These are phyloP conservation scores for Centropyge bicolor DNA, from an alignment of 2,797 vertebrate genomes.

Conservation along the genomic window DNA sequence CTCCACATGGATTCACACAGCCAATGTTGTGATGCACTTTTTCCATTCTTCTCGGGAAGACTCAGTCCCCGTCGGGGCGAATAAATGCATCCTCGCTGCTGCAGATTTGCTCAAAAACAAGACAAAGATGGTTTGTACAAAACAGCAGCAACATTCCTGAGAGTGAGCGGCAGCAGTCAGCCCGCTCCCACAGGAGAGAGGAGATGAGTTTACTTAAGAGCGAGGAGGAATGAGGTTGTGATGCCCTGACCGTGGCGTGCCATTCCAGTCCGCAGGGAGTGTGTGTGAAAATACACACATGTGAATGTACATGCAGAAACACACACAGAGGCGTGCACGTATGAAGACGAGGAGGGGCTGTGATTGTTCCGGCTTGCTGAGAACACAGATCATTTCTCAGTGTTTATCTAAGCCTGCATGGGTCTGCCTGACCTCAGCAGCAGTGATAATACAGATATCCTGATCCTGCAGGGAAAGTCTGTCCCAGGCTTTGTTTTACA, in stretches of 20 bases:
- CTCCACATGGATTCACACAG: constrained; percentile 18
- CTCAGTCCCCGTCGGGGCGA: constrained; percentile 25
- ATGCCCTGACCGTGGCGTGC: constrained; percentile 37
- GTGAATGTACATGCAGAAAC: background rate
- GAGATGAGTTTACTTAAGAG: constrained; percentile 55
- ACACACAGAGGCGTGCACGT: background rate
- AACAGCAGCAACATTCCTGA: constrained; percentile 41
- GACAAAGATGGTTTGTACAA: constrained; percentile 33
- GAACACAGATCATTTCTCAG: background rate
- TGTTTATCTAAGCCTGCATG: constrained; percentile 23
- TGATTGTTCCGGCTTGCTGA: constrained; percentile 23
- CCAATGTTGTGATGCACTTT: constrained; percentile 23
- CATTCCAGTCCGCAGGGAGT: constrained; percentile 16
- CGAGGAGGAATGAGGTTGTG: constrained; percentile 53
- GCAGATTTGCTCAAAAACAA: constrained; percentile 49
- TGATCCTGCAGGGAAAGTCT: background rate
- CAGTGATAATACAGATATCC: constrained; percentile 9
- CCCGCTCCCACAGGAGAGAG: constrained; percentile 36
- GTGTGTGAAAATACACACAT: constrained; percentile 21
- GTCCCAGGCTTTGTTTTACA: constrained; percentile 16
- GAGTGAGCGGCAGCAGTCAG: constrained; percentile 32
- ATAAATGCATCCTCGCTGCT: constrained; percentile 41
- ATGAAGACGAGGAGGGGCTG: background rate
- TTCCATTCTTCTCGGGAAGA: constrained; percentile 16
- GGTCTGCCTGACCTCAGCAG: constrained; percentile 38